Base-by-base conservation (phyloP, 1,140 invertebrate genomes). In the Dreissena polymorpha region DNA sequence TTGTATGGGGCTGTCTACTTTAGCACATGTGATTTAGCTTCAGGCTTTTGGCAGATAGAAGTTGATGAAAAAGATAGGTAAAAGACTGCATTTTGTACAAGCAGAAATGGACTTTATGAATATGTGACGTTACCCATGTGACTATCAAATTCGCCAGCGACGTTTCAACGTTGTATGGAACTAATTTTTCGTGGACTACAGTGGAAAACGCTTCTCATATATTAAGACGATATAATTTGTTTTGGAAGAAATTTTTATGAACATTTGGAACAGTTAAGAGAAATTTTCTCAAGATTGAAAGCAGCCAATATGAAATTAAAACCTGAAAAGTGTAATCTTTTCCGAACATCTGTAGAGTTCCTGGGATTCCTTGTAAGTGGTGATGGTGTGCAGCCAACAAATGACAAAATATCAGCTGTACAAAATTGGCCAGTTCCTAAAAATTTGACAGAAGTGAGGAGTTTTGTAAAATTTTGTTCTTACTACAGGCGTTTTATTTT, bases 301-400 rank as follows among this genome's bases (percentile, higher is more conserved):
- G 0, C 64, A 50, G 50, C 53, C 0, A 8, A 50, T 27, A 29
- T 70, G 7, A 51, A 79, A 55, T 10, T 79, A 14, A 79, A 70
- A 39, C 76, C 76, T 67, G 1, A 53, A 29, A 79, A 79, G 70
- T 79, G 55, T 79, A 7, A 69, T 49, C 27, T 79, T 10, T 79
- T 79, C 29, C n/a, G 25, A 70, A 57, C 39, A 1, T 27, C 39
- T 23, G 76, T 79, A 14, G 51, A 25, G 39, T 70, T 57, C 51
- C 67, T 70, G 0, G 76, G 65, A 25, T 53, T 39, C 70, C 39
- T 51, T 8, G 68, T 72, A 12, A 55, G 27, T 25, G 1, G 7
- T 60, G 69, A 71, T 50, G 68, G 68, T 10, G 57, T 72, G 12
- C 2, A 23, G 69, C 25, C 68, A 49, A 10, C 0, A 16, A 10